Evolutionary conservation across 2,888 invertebrate species (phyloP), one percentile per base, ranked within the genome.

Genomic region (Campoplex capitator): DNA sequence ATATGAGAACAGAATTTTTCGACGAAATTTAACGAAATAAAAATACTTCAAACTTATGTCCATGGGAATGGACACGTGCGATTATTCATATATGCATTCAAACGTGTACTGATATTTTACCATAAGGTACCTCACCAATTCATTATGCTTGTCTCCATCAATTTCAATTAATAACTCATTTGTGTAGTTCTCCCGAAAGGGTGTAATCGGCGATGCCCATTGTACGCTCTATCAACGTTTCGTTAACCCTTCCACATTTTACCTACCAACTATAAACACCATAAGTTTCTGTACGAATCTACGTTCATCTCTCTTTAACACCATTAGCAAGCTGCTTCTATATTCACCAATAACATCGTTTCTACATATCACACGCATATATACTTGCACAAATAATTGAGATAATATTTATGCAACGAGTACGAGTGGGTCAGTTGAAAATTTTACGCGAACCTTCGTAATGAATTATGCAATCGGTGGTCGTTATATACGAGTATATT

Each of bases 161-260:
- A 90, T 92, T 92, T 92, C 91, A 92, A 91, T 92, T 92, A 91
- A 92, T 91, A 90, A 91, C 91, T 91, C 91, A 92, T 92, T 91
- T 88, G 88, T 89, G 83, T 80, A 56, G 23, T 13, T 70, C 42
- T 88, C 86, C 88, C 91, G 90, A 92, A 92, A 92, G 88, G 87
- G 87, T 86, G 78, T 28, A 42, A 76, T 78, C 78, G 73, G 13
- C 38, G 3, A 51, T 18, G n/a, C 1, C 38, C 23, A 23, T 13
- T 8, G 45, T 38, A n/a, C 13, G 18, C 54, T 28, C 4, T 56
- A 68, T n/a, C 48, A 28, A 38, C 79, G 75, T 76, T 68, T 82
- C 75, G 68, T 82, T 75, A 58, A 76, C 35, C 58, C 68, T 54
- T 74, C 56, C 38, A 45, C 54, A 13, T 38, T 51, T 58, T 16